Percentiles rank a stretch among this genome's conserved stretches.
These are phyloP conservation scores for Palaemon carinicauda DNA, from an alignment of 1,140 invertebrate genomes.

Conservation along the genomic window DNA sequence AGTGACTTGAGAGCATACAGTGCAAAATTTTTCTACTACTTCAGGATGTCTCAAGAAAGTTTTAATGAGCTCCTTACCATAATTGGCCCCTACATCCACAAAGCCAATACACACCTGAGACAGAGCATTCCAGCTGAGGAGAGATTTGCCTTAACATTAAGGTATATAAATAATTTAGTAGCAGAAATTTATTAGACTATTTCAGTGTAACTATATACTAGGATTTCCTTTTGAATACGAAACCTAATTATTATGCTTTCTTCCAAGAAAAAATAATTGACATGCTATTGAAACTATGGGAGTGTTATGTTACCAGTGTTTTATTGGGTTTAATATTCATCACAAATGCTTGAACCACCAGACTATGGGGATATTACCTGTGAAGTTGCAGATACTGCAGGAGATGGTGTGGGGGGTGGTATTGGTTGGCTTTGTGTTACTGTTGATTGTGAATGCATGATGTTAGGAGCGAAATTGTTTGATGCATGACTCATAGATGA, in stretches of 20 bases:
- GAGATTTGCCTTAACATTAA: constrained; percentile 5
- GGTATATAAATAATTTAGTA: not conserved
- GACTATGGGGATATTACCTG: not conserved
- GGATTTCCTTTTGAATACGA: not conserved
- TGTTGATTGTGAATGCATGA: not conserved
- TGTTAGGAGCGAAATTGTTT: not conserved
- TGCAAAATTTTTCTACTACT: constrained; percentile 3
- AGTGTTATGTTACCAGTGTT: not conserved
- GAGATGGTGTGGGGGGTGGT: not conserved
- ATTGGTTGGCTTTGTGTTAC: constrained; percentile 3
- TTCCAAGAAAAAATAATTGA: not conserved
- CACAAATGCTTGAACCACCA: not conserved
- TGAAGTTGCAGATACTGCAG: not conserved
- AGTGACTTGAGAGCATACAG: not conserved
- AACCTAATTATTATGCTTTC: not conserved
- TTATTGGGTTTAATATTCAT: not conserved
- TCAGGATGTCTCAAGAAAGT: not conserved
- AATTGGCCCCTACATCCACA: not conserved
- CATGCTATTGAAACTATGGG: not conserved
- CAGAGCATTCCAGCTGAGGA: not conserved
- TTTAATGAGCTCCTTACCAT: not conserved
- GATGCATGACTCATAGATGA: not conserved
- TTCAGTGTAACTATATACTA: not conserved
- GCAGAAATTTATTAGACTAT: not conserved
- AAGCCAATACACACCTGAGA: not conserved